A percentile compares a stretch with the other conserved stretches of the same genome.
These are phyloP conservation scores for Leuciscus idus DNA, from an alignment of 2,113 vertebrate species.

Conservation along the genomic window DNA sequence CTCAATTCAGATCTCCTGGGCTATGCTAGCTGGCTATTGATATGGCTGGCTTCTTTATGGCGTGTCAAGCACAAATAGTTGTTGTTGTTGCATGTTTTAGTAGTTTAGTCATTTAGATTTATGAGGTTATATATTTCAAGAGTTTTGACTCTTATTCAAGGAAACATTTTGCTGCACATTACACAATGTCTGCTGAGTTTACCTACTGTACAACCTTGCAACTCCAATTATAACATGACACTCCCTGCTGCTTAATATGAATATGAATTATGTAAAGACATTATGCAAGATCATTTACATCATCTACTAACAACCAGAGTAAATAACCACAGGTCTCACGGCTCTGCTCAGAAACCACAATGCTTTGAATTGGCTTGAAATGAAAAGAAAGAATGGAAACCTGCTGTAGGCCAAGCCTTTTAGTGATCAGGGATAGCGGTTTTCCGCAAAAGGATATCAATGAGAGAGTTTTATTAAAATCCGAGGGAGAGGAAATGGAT, in stretches of 20 bases:
- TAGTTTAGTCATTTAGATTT: neutral
- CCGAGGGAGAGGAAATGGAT: slow-evolving; percentile 35
- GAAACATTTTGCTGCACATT: neutral
- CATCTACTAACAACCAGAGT: slow-evolving; percentile 7
- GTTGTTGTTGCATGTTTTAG: neutral
- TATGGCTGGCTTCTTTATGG: neutral
- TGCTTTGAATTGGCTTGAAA: slow-evolving; percentile 17
- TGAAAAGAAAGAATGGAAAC: slow-evolving; percentile 6
- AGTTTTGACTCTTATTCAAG: neutral
- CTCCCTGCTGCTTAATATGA: slow-evolving; percentile 6
- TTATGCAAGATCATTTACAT: slow-evolving; percentile 9
- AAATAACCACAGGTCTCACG: slow-evolving; percentile 31
- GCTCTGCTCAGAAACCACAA: slow-evolving; percentile 5
- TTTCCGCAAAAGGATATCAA: slow-evolving; percentile 49
- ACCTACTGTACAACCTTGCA: neutral
- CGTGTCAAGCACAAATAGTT: neutral
- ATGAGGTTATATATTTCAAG: neutral
- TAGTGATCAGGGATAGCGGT: slow-evolving; percentile 31
- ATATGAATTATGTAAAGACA: slow-evolving; percentile 20
- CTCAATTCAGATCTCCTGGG: neutral
- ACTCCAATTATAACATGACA: slow-evolving; percentile 6
- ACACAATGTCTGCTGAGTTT: neutral
- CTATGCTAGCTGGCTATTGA: neutral
- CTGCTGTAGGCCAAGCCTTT: slow-evolving; percentile 21
- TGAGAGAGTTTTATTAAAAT: slow-evolving; percentile 56